A percentile compares a stretch with the other conserved stretches of the same genome.
phyloP scores from a whole-genome alignment of 2,797 vertebrate species.

The Poecilia velifera region DNA sequence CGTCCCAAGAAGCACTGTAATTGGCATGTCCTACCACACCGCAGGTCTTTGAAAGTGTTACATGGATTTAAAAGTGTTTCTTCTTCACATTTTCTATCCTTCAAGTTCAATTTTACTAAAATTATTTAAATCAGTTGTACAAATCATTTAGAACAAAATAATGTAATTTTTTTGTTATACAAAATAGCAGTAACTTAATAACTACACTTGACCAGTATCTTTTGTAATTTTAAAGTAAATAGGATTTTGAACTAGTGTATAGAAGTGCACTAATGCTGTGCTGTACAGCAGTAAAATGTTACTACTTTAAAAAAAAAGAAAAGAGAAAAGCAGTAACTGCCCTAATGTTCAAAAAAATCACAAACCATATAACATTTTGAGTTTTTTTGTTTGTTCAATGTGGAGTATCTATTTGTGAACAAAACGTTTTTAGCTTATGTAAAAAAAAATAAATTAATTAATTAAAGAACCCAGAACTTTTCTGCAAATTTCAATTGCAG shows the following conservation, averaged over 20 bases:
- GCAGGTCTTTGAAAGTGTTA: constrained; percentile 11
- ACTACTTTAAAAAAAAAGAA: neutral
- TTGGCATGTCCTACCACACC: constrained; percentile 45
- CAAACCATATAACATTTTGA: neutral
- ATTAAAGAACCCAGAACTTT: neutral
- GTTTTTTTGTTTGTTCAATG: neutral
- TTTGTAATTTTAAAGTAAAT: neutral
- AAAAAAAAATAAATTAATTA: too few relatives aligned
- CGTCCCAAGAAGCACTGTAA: constrained; percentile 42
- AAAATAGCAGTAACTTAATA: neutral
- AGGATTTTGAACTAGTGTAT: neutral
- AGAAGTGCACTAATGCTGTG: neutral
- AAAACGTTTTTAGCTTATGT: neutral
- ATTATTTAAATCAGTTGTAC: constrained; percentile 2
- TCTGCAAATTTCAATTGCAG: neutral
- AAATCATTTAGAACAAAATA: neutral
- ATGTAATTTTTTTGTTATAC: neutral
- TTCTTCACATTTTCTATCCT: constrained; percentile 1
- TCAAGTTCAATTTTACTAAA: neutral
- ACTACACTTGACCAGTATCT: neutral
- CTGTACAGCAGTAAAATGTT: neutral
- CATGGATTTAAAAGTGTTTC: neutral
- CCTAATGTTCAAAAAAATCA: neutral
- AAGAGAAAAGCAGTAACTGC: neutral
- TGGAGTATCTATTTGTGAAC: neutral